Conservation (phyloP, 2,888 invertebrate genomes). For the Diploptera punctata region DNA sequence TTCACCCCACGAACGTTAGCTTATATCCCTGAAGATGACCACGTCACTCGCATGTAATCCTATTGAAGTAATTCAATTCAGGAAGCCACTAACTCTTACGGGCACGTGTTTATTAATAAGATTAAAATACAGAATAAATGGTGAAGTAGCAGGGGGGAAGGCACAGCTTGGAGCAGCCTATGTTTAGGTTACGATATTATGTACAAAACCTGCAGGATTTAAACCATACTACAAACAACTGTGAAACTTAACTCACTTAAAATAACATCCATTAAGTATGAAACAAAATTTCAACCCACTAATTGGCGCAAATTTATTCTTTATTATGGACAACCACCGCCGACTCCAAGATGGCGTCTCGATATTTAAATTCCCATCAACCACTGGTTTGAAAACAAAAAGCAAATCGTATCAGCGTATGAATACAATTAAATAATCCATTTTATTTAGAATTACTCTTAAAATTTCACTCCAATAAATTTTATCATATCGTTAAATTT, state of each 20-base stretch:
- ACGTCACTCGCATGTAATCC: constrained; percentile 70
- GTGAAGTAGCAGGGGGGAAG: constrained; percentile 65
- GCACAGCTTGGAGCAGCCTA: constrained; percentile 63
- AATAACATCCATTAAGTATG: constrained; percentile 33
- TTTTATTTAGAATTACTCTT: no score
- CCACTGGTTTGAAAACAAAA: constrained; percentile 43
- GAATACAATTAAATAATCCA: constrained; percentile 22
- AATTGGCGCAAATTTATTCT: constrained; percentile 15
- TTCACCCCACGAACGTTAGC: constrained; percentile 67
- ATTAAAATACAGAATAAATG: constrained; percentile 70
- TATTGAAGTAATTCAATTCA: constrained; percentile 81
- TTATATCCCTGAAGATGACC: constrained; percentile 58
- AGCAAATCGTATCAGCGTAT: constrained; percentile 13
- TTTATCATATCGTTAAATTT: no score
- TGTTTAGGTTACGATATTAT: constrained; percentile 64
- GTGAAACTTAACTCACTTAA: constrained; percentile 34
- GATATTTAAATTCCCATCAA: constrained; percentile 44
- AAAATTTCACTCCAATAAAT: no score
- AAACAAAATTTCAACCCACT: constrained; percentile 11
- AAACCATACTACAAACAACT: constrained; percentile 9
- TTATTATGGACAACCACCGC: constrained; percentile 25
- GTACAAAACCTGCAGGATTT: constrained; percentile 20
- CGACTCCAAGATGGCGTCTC: constrained; percentile 68
- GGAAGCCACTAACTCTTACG: constrained; percentile 71
- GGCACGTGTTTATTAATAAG: constrained; percentile 72